phyloP scores from a whole-genome alignment of 1,140 invertebrate genomes.

The Aphis gossypii region DNA sequence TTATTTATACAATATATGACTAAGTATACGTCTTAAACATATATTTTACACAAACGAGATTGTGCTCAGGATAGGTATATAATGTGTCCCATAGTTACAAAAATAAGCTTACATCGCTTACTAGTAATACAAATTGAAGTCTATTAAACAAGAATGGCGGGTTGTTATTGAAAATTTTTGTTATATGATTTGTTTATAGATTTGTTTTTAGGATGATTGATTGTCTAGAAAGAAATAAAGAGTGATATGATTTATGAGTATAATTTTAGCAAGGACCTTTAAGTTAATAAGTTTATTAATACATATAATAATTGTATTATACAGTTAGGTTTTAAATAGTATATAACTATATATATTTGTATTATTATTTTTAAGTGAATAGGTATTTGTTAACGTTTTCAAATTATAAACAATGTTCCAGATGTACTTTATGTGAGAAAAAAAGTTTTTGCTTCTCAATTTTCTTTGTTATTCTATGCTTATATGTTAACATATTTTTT shows the following conservation, averaged over 20 bases:
- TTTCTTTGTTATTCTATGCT: background rate
- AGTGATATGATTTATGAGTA: too few relatives aligned
- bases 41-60: too few relatives aligned
- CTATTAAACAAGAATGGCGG: too few relatives aligned
- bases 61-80: too few relatives aligned
- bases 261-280: background rate
- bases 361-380: background rate
- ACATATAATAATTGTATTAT: too few relatives aligned
- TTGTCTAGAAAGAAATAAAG: too few relatives aligned
- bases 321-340: too few relatives aligned
- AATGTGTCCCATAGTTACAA: too few relatives aligned
- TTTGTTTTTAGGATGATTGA: background rate
- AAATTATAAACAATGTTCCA: background rate
- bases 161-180: background rate
- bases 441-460: background rate
- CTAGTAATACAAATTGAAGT: too few relatives aligned
- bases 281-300: background rate
- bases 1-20: too few relatives aligned
- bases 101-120: too few relatives aligned
- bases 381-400: background rate
- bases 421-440: background rate
- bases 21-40: too few relatives aligned
- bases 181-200: background rate
- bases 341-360: background rate
- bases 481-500: background rate